These are phyloP conservation scores for Ommatoiulus sabulosus DNA, from an alignment of 2,888 invertebrate genomes.

Conservation along the genomic window DNA sequence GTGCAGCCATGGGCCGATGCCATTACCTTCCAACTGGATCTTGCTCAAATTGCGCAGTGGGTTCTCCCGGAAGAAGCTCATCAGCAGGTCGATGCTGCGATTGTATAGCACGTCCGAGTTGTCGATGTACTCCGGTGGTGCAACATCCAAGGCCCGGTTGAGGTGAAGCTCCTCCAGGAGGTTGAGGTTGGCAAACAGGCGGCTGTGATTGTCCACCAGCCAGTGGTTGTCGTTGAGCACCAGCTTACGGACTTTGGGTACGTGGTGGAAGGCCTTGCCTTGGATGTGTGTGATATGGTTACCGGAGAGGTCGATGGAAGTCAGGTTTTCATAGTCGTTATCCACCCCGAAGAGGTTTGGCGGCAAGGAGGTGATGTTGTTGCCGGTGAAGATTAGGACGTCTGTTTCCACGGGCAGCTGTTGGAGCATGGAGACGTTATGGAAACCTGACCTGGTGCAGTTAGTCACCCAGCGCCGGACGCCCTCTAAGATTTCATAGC, in stretches of 20 bases:
- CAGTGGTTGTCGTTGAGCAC: slow-evolving; percentile 80
- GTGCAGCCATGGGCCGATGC: slow-evolving; percentile 76
- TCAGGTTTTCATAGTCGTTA: slow-evolving; percentile 72
- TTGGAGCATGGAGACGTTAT: slow-evolving; percentile 73
- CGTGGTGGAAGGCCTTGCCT: slow-evolving; percentile 81
- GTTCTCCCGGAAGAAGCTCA: slow-evolving; percentile 75
- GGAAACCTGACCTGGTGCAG: slow-evolving; percentile 77
- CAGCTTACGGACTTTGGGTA: slow-evolving; percentile 76
- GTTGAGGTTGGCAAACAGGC: slow-evolving; percentile 70
- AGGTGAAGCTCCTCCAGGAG: slow-evolving; percentile 78
- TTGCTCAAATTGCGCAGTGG: slow-evolving; percentile 76
- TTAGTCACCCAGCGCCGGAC: slow-evolving; percentile 72
- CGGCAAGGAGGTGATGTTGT: slow-evolving; percentile 75
- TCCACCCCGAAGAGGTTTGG: slow-evolving; percentile 79
- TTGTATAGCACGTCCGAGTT: slow-evolving; percentile 70
- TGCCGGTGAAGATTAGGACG: slow-evolving; percentile 80
- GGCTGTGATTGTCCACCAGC: slow-evolving; percentile 71
- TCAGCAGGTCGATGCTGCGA: slow-evolving; percentile 62
- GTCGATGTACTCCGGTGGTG: background rate
- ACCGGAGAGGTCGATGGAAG: slow-evolving; percentile 79
- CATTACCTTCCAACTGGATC: slow-evolving; percentile 81
- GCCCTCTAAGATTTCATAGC: background rate
- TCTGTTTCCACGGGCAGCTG: slow-evolving; percentile 75
- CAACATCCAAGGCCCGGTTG: slow-evolving; percentile 72
- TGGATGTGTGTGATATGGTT: slow-evolving; percentile 79